Percentiles rank a stretch among this genome's conserved stretches.
These are phyloP conservation scores for Nannobrachium achirus DNA, from an alignment of 2,113 vertebrate genomes.

Conservation along the genomic window DNA sequence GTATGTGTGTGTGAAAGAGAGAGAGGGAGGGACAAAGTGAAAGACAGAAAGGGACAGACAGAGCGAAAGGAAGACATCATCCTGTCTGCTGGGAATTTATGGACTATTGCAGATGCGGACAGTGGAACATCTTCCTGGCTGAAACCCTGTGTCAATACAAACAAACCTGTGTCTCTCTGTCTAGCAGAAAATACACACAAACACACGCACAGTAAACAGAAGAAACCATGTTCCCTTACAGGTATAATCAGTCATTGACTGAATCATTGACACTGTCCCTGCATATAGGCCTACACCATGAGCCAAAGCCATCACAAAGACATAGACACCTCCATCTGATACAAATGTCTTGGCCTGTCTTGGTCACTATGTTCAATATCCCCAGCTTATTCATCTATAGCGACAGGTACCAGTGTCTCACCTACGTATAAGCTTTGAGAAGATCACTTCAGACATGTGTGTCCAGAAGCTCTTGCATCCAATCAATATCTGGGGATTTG, in stretches of 20 bases:
- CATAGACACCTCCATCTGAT: constrained; percentile 29
- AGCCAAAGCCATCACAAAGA: constrained; percentile 44
- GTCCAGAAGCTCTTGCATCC: constrained; percentile 58
- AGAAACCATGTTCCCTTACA: constrained; percentile 37
- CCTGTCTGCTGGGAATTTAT: constrained; percentile 46
- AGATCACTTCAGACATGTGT: constrained; percentile 53
- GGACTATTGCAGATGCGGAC: constrained; percentile 63
- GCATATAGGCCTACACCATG: constrained; percentile 45
- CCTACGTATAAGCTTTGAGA: constrained; percentile 35
- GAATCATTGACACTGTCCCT: constrained; percentile 26
- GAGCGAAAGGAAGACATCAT: constrained; percentile 29
- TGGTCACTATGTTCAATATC: constrained; percentile 55
- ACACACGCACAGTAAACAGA: background rate
- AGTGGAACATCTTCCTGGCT: constrained; percentile 47
- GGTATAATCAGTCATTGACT: constrained; percentile 49
- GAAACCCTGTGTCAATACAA: constrained; percentile 56
- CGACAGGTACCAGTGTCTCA: constrained; percentile 32
- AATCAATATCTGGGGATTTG: constrained; percentile 71
- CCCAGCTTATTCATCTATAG: constrained; percentile 30
- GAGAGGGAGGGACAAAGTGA: background rate
- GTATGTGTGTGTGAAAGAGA: background rate
- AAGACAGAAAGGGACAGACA: no score
- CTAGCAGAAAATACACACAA: background rate
- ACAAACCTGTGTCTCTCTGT: constrained; percentile 41
- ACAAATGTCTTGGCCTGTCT: constrained; percentile 66